Conservation (phyloP, 1,140 invertebrate species). For the Lucilia cuprina region DNA sequence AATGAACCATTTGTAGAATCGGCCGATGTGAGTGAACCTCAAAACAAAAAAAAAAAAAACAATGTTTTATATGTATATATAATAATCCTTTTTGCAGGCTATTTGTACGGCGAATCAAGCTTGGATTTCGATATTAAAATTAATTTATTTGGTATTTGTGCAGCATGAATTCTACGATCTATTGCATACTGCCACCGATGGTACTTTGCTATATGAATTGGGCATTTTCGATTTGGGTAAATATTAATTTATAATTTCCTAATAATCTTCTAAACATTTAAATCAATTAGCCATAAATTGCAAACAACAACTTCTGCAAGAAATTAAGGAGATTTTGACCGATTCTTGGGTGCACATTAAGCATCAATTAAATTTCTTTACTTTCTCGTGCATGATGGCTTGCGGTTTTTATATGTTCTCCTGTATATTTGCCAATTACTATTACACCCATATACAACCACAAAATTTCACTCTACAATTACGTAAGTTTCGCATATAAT, state of each 20-base stretch:
- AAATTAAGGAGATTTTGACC: conserved; percentile 4
- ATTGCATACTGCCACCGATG: conserved; percentile 1
- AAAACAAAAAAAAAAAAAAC: too few species aligned
- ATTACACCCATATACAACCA: conserved; percentile 21
- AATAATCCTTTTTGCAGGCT: not conserved
- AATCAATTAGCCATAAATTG: conserved; percentile 10
- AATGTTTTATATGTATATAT: not conserved
- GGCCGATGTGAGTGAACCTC: not conserved
- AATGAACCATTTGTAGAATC: conserved; percentile 16
- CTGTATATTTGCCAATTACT: conserved; percentile 13
- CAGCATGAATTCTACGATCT: conserved; percentile 21
- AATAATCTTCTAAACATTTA: too few species aligned
- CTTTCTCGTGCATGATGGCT: not conserved
- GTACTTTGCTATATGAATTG: not conserved
- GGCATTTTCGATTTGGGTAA: conserved; percentile 15
- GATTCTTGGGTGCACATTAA: conserved; percentile 1
- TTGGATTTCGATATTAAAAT: conserved; percentile 24
- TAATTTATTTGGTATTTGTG: conserved; percentile 17
- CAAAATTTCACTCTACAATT: conserved; percentile 21
- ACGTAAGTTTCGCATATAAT: not conserved
- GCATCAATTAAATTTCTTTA: conserved; percentile 19
- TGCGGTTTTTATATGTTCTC: conserved; percentile 27
- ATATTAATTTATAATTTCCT: not conserved
- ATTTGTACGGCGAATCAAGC: conserved; percentile 11
- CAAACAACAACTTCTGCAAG: conserved; percentile 9